Conservation (phyloP, 2,113 vertebrate genomes). For the Physeter macrocephalus region DNA sequence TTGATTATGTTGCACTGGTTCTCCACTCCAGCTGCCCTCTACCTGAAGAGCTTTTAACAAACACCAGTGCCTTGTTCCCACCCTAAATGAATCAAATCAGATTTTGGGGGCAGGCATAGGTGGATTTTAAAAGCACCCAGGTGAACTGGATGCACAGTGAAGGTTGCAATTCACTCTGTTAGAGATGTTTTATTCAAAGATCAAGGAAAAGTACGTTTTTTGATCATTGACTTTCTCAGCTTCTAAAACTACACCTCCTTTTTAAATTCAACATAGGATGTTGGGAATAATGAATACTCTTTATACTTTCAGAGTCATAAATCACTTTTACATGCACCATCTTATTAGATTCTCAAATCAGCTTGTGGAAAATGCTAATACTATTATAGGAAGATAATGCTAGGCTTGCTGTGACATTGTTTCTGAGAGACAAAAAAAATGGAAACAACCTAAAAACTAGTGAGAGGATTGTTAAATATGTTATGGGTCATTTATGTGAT, state of each 20-base stretch:
- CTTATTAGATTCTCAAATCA: conserved; percentile 9
- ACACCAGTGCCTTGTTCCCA: background rate
- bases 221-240: background rate
- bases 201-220: background rate
- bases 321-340: background rate
- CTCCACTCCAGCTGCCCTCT: background rate
- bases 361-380: background rate
- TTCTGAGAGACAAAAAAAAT: background rate
- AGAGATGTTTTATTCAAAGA: background rate
- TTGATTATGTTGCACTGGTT: background rate
- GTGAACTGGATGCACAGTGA: background rate
- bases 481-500: background rate
- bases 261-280: background rate
- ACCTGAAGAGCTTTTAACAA: background rate
- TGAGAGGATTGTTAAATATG: background rate
- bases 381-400: background rate
- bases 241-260: background rate
- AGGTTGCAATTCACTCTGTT: background rate
- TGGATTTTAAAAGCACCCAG: background rate
- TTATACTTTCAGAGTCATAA: background rate
- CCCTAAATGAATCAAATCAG: background rate
- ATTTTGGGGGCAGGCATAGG: background rate
- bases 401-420: background rate
- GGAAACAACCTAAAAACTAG: background rate
- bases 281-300: conserved; percentile 12